These are phyloP conservation scores for Mesocricetus auratus DNA, from an alignment of 2,113 vertebrate species.

Conservation along the genomic window DNA sequence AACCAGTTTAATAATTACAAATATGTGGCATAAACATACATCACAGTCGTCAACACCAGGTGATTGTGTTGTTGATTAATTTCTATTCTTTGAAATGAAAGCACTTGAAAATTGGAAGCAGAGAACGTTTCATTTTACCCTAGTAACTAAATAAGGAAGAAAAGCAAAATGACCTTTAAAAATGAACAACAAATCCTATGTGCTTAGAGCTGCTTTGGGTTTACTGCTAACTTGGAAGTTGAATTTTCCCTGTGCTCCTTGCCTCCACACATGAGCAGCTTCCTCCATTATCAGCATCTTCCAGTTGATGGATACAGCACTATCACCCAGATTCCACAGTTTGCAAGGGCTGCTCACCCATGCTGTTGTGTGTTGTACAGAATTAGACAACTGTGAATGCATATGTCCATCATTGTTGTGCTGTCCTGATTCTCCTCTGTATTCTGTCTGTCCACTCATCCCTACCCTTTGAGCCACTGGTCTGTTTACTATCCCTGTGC, in stretches of 20 bases:
- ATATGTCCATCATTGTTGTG: too few species aligned
- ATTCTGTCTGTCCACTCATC: neutral
- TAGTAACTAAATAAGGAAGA: slow-evolving; percentile 34
- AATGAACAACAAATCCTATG: neutral
- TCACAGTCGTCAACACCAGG: neutral
- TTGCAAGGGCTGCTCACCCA: neutral
- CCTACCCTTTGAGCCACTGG: neutral
- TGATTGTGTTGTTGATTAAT: neutral
- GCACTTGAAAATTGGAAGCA: slow-evolving; percentile 62
- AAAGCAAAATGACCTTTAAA: neutral
- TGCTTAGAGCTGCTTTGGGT: neutral
- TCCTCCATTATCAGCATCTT: neutral
- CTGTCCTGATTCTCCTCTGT: neutral
- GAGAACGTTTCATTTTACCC: slow-evolving; percentile 4
- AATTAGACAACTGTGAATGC: neutral
- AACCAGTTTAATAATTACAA: neutral
- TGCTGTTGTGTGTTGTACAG: neutral
- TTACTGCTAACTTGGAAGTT: neutral
- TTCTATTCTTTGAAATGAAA: slow-evolving; percentile 37
- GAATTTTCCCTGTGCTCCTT: neutral
- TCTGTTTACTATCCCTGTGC: neutral
- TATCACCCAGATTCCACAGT: neutral
- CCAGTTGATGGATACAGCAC: neutral
- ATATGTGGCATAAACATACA: neutral
- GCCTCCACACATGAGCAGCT: too few species aligned